Evolutionary conservation across 2,797 vertebrate genomes (phyloP).

Genomic region (Bothrops alternatus): DNA sequence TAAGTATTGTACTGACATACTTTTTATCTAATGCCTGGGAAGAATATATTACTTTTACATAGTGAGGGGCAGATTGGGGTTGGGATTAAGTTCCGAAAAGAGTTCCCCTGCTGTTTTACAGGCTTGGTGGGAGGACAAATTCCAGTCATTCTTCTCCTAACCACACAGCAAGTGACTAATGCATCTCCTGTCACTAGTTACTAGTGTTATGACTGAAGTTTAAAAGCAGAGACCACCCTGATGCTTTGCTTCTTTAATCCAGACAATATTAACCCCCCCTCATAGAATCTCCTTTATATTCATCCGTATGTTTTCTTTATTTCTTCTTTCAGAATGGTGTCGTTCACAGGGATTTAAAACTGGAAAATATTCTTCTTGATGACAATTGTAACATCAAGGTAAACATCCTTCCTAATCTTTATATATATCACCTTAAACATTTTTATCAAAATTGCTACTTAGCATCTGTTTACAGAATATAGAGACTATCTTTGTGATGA

Average conservation of each 20-base stretch:
- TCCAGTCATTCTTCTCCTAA: constrained; percentile 77
- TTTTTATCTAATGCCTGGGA: constrained; percentile 60
- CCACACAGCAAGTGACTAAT: constrained; percentile 76
- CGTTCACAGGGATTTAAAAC: constrained; percentile 97
- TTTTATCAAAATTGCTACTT: constrained; percentile 31
- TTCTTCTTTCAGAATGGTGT: constrained; percentile 87
- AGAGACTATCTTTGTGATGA: not conserved
- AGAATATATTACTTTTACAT: constrained; percentile 61
- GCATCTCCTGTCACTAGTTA: constrained; percentile 61
- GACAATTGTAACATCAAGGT: constrained; percentile 99
- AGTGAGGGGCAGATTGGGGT: constrained; percentile 52
- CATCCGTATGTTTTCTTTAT: not conserved
- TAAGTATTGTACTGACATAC: constrained; percentile 52
- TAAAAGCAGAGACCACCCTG: constrained; percentile 65
- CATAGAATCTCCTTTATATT: constrained; percentile 22
- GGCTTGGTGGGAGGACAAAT: constrained; percentile 73
- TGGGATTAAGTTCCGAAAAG: constrained; percentile 65
- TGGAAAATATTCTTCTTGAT: constrained; percentile 99
- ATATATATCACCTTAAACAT: constrained; percentile 34
- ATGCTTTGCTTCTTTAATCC: constrained; percentile 55
- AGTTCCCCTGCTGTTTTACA: constrained; percentile 64
- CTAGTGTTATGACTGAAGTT: constrained; percentile 62
- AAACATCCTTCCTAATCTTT: constrained; percentile 54
- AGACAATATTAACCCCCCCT: constrained; percentile 1
- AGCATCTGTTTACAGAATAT: constrained; percentile 5